A percentile compares a stretch with the other conserved stretches of the same genome.
Evolutionary conservation across 2,113 vertebrate genomes (phyloP).

Genomic region (Tichodroma muraria): DNA sequence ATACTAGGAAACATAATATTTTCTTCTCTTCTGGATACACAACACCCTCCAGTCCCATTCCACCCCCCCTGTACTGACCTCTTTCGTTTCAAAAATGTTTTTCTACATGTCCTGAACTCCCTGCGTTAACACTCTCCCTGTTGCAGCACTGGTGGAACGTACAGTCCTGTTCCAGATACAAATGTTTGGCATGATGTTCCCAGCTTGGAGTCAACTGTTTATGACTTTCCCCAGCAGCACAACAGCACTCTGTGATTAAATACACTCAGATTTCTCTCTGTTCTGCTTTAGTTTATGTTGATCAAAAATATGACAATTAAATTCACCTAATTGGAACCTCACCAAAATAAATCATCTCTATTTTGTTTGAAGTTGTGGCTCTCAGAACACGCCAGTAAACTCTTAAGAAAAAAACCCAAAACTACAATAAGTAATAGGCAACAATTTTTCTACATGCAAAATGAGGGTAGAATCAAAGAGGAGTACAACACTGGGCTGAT

Average conservation of each 20-base stretch:
- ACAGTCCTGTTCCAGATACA: conserved; percentile 41
- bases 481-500: not conserved
- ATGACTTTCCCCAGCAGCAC: conserved; percentile 18
- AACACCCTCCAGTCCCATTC: not conserved
- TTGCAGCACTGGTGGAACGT: conserved; percentile 36
- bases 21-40: not conserved
- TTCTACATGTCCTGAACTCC: not conserved
- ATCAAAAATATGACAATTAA: not conserved
- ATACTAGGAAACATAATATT: not conserved
- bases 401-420: not conserved
- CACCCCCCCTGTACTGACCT: not conserved
- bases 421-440: not conserved
- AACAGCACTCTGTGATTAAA: conserved; percentile 17
- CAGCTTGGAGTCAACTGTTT: conserved; percentile 29
- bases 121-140: not conserved
- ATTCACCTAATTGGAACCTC: conserved; percentile 22
- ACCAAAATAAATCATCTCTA: not conserved
- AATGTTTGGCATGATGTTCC: conserved; percentile 52
- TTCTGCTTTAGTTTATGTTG: conserved; percentile 7
- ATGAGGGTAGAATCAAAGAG: not conserved
- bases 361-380: not conserved
- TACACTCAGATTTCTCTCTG: not conserved
- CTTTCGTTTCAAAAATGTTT: not conserved
- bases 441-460: not conserved
- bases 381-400: not conserved